Evolutionary conservation across 2,888 invertebrate genomes (phyloP).

Genomic region (Lasioglossum lativentre): DNA sequence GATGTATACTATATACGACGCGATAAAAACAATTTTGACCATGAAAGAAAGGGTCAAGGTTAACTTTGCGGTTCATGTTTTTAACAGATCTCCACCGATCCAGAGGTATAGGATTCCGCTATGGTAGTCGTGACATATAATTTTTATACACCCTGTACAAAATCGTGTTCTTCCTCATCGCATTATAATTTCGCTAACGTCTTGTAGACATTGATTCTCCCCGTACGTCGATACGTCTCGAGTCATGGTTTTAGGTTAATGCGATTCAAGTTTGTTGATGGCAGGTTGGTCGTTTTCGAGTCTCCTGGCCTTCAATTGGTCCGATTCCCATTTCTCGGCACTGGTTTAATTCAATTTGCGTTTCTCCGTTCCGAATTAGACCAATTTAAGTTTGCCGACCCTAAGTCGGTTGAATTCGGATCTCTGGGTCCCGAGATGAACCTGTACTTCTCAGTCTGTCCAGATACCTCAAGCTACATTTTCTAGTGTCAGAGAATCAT

Average conservation of each 20-base stretch:
- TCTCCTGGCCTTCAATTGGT: background rate
- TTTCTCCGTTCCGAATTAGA: background rate
- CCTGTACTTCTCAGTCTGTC: background rate
- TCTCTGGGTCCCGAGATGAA: background rate
- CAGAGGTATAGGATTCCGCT: too few relatives aligned
- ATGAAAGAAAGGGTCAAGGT: too few relatives aligned
- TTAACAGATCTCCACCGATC: too few relatives aligned
- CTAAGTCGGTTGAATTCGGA: background rate
- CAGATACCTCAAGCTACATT: background rate
- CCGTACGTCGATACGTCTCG: background rate
- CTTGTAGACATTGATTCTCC: background rate
- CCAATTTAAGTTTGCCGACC: background rate
- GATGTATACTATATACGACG: too few relatives aligned
- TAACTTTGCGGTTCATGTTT: too few relatives aligned
- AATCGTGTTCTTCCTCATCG: background rate
- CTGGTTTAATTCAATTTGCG: background rate
- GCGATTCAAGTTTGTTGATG: conserved; percentile 5
- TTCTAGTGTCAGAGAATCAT: background rate
- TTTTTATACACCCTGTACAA: too few relatives aligned
- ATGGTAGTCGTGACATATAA: too few relatives aligned
- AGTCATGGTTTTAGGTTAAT: background rate
- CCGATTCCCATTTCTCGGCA: background rate
- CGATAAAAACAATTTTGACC: too few relatives aligned
- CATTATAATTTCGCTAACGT: background rate
- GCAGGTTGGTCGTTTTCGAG: background rate